Base-by-base conservation (phyloP, 2,113 vertebrate species). In the Melospiza melodia region DNA sequence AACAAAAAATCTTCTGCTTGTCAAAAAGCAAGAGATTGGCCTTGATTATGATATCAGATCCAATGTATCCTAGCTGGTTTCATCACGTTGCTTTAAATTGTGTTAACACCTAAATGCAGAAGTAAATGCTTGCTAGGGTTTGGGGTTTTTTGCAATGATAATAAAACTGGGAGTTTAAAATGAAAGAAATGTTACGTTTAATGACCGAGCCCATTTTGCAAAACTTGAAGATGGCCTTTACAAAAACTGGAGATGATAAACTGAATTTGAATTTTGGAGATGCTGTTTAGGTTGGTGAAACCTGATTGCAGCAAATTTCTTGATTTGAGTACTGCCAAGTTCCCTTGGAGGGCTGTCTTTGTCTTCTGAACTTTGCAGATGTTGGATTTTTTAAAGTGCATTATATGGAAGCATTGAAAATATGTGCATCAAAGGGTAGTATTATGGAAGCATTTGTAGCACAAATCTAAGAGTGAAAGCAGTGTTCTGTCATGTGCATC, bases 381-480 rank as follows among this genome's bases (percentile, higher is more conserved):
- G 59, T 77, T 65, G 58, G 41, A 51, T 10, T 0, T 52, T 94
- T 94, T 88, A 46, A 35, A 37, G 14, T 30, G 16, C 6, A 6
- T 75, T 73, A 12, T 62, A 27, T 35, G n/a, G 44, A 76, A 82
- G 44, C 3, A 0, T 16, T 90, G 46, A 82, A 84, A 88, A 74
- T 71, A 30, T 0, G 0, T 35, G 27, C 68, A n/a, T 79, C 5
- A 19, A 91, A 71, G 0, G 0, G 25, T 52, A 48, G 59, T 25
- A 74, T 94, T 85, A 37, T 61, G 43, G 59, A 85, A 71, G 21
- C 19, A 52, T 59, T 84, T 61, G 14, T 54, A 52, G 22, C 30
- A 18, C 48, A 80, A 92, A 86, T 14, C 67, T 87, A 17, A 48
- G 61, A 61, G n/a, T 81, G 43, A 78, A 80, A 81, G 76, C 24